phyloP scores from a whole-genome alignment of 2,797 vertebrate species.

The Trichosurus vulpecula region DNA sequence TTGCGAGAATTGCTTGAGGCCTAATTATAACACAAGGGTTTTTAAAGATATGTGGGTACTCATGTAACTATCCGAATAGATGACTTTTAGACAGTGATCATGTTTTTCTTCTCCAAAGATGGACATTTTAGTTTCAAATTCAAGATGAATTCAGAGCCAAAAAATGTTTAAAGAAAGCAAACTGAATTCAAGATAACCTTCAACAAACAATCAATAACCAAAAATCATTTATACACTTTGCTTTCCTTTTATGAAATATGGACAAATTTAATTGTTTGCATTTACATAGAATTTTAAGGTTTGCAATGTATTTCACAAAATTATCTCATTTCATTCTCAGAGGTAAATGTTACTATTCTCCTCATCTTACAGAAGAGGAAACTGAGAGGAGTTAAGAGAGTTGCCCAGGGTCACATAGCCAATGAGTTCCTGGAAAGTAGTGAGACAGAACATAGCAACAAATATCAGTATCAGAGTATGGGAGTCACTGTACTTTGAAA shows the following conservation, averaged over 20 bases:
- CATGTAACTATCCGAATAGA: background rate
- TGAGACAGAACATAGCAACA: background rate
- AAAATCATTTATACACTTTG: background rate
- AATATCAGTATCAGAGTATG: background rate
- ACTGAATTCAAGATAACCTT: background rate
- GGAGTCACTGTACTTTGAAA: background rate
- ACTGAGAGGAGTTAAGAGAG: background rate
- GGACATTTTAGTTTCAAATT: background rate
- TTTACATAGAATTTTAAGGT: background rate
- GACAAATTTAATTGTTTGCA: background rate
- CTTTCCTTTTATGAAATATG: background rate
- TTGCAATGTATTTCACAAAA: background rate
- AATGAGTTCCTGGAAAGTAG: background rate
- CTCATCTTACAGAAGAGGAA: background rate
- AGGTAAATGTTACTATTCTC: background rate
- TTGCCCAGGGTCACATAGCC: background rate
- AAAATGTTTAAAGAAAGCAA: background rate
- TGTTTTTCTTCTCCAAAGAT: background rate
- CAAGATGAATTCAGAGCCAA: background rate
- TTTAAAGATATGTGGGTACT: too few species aligned
- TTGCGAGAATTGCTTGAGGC: too few species aligned
- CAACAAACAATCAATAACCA: background rate
- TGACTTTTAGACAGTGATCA: background rate
- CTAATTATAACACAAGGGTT: too few species aligned
- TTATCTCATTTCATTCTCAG: background rate